Evolutionary conservation across 92 coral and sea anemone species (phyloP).

Genomic region (Chrysogorgia sp.): DNA sequence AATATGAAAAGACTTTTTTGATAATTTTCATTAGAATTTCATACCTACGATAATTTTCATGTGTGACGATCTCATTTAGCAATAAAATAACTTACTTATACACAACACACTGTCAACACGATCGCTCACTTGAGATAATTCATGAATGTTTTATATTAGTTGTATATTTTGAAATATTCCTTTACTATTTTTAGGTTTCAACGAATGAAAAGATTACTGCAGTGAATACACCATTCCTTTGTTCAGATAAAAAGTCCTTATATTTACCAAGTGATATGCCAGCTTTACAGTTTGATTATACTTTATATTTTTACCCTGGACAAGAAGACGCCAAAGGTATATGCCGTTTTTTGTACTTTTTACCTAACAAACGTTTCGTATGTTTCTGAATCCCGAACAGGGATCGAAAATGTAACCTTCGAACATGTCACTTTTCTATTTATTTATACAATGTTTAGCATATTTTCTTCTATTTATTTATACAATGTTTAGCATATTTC

Average conservation of each 20-base stretch:
- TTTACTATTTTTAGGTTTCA: slow-evolving; percentile 24
- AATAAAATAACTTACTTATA: neutral
- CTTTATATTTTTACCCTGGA: slow-evolving; percentile 89
- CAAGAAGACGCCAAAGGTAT: slow-evolving; percentile 73
- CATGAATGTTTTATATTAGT: neutral
- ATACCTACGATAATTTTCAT: neutral
- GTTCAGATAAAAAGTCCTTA: slow-evolving; percentile 94
- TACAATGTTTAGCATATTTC: too few species aligned
- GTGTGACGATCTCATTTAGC: too few species aligned
- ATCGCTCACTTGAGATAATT: too few species aligned
- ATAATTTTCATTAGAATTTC: neutral
- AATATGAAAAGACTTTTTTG: too few species aligned
- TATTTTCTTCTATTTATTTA: too few species aligned
- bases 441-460: too few species aligned
- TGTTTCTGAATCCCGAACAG: neutral
- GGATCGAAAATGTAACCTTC: too few species aligned
- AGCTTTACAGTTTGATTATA: slow-evolving; percentile 94
- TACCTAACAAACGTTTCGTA: too few species aligned
- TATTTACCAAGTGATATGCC: slow-evolving; percentile 94
- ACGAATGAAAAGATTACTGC: slow-evolving; percentile 24
- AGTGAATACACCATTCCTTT: slow-evolving; percentile 73
- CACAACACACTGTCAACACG: too few species aligned
- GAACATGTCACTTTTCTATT: too few species aligned
- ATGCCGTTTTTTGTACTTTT: neutral
- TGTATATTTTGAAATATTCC: neutral